phyloP scores from a whole-genome alignment of 2,888 invertebrate species.

The Plebejus melissa region DNA sequence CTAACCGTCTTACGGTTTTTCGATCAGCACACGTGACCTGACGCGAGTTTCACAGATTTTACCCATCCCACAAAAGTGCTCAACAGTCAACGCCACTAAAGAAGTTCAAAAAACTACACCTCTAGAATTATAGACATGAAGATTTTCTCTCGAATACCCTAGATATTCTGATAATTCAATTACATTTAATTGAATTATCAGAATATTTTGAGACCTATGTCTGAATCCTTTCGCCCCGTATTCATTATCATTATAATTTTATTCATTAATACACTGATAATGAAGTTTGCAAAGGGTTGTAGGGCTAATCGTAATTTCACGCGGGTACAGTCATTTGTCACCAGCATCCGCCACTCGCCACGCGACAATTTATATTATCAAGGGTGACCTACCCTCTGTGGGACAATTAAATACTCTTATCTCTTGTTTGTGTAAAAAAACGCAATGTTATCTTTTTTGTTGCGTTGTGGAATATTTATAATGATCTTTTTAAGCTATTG shows the following conservation, averaged over 20 bases:
- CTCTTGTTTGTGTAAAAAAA: slow-evolving; percentile 19
- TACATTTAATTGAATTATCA: background rate
- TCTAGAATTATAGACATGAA: too few species aligned
- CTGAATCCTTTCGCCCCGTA: slow-evolving; percentile 33
- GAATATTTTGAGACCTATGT: too few species aligned
- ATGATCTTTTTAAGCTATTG: background rate
- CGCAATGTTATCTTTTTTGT: slow-evolving; percentile 10
- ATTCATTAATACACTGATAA: slow-evolving; percentile 69
- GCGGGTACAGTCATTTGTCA: slow-evolving; percentile 70
- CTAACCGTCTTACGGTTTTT: too few species aligned
- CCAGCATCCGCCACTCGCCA: slow-evolving; percentile 77
- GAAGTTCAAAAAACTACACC: too few species aligned
- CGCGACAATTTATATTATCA: slow-evolving; percentile 69
- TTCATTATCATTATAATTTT: slow-evolving; percentile 60
- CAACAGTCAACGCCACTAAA: too few species aligned
- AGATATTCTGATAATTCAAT: background rate
- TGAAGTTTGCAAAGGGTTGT: slow-evolving; percentile 52
- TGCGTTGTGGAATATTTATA: background rate
- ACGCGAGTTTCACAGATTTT: too few species aligned
- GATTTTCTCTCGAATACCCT: too few species aligned
- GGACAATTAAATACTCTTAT: slow-evolving; percentile 49
- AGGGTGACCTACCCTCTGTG: slow-evolving; percentile 58
- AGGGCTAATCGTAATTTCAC: slow-evolving; percentile 71
- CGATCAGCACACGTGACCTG: too few species aligned
- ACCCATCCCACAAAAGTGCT: too few species aligned